A percentile compares a stretch with the other conserved stretches of the same genome.
phyloP scores from a whole-genome alignment of 2,113 vertebrate genomes.

The Xenopus laevis region DNA sequence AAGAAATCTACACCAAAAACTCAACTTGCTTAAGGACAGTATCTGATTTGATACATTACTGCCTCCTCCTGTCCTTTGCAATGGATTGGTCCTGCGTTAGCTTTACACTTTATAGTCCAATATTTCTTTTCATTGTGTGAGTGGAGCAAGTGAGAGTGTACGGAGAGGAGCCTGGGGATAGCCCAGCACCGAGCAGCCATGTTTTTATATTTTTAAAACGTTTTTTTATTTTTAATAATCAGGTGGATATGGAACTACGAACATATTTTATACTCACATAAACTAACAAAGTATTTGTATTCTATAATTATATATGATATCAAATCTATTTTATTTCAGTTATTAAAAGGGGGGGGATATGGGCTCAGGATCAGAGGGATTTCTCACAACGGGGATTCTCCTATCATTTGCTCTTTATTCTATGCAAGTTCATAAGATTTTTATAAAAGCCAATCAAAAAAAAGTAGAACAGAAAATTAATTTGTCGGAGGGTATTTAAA shows the following conservation, averaged over 20 bases:
- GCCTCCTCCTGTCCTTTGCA: no score
- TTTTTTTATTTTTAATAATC: neutral
- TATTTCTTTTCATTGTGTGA: no score
- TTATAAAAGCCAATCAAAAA: no score
- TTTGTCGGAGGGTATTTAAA: no score
- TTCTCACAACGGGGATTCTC: no score
- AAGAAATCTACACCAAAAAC: neutral
- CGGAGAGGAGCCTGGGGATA: neutral
- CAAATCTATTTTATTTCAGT: constrained; percentile 4
- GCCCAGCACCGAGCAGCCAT: neutral
- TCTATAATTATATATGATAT: neutral
- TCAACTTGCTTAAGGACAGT: neutral
- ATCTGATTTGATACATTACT: neutral
- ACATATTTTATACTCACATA: constrained; percentile 10
- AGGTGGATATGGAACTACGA: neutral
- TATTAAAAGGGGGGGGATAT: no score
- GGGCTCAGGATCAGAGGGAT: no score
- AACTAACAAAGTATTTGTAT: constrained; percentile 18
- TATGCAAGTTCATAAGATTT: no score
- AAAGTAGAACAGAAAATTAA: no score
- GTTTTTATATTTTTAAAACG: neutral
- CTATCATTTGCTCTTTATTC: no score
- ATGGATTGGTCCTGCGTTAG: no score
- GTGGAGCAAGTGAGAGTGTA: neutral
- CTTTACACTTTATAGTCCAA: no score